These are phyloP conservation scores for Lasioglossum villosulum DNA, from an alignment of 2,888 invertebrate species.

Conservation along the genomic window DNA sequence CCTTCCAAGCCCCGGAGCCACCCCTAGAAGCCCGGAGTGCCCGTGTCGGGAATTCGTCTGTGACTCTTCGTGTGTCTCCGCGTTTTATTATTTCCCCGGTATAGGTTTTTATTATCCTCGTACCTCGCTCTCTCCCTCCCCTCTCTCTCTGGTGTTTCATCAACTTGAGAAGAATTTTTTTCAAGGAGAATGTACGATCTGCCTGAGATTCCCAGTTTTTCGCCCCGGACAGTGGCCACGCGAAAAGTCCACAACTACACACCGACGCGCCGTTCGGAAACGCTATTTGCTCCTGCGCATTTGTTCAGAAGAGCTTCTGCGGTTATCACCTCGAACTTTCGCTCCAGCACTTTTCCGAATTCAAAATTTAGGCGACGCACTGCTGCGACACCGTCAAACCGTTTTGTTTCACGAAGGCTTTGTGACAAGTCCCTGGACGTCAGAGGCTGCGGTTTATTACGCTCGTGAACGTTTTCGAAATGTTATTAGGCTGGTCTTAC, in stretches of 20 bases:
- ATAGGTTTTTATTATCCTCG: slow-evolving; percentile 38
- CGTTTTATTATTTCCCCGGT: slow-evolving; percentile 37
- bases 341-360: background rate
- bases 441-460: background rate
- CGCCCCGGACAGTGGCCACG: background rate
- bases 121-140: too few species aligned
- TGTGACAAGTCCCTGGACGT: background rate
- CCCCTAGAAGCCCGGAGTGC: background rate
- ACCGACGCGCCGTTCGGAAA: background rate
- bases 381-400: background rate
- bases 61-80: slow-evolving; percentile 23
- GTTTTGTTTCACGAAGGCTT: background rate
- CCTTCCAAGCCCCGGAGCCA: background rate
- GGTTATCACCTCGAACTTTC: background rate
- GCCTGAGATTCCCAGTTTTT: slow-evolving; percentile 3
- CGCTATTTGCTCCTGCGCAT: background rate
- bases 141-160: background rate
- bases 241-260: background rate
- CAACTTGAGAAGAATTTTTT: slow-evolving; percentile 1
- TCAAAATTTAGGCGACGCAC: background rate
- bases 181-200: background rate
- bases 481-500: too few species aligned
- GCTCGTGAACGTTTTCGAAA: too few species aligned
- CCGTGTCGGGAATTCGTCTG: slow-evolving; percentile 35
- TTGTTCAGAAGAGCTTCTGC: background rate